A percentile compares a stretch with the other conserved stretches of the same genome.
phyloP scores from a whole-genome alignment of 2,797 vertebrate genomes.

The Acanthurus tractus region DNA sequence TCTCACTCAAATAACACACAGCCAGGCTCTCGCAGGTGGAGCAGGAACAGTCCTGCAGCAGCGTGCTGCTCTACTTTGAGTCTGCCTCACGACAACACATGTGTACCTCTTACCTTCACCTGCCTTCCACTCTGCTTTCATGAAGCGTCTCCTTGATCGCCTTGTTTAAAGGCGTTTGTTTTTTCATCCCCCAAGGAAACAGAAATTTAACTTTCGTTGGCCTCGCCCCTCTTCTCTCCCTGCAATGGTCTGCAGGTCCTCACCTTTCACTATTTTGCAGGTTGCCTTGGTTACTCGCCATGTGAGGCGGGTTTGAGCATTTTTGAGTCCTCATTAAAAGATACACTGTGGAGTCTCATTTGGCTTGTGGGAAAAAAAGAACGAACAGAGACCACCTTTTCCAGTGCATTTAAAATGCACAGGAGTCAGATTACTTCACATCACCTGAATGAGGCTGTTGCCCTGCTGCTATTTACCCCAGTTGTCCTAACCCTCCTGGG shows the following conservation, averaged over 20 bases:
- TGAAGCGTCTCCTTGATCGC: neutral
- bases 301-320: conserved; percentile 35
- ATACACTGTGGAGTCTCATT: conserved; percentile 39
- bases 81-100: conserved; percentile 55
- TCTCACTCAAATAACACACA: conserved; percentile 27
- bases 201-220: conserved; percentile 8
- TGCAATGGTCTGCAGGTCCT: conserved; percentile 19
- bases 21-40: conserved; percentile 63
- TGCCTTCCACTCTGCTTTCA: conserved; percentile 24
- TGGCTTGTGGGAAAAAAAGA: conserved; percentile 17
- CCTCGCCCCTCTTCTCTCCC: conserved; percentile 8
- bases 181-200: conserved; percentile 20
- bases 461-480: conserved; percentile 25
- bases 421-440: neutral
- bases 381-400: conserved; percentile 11
- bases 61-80: conserved; percentile 68
- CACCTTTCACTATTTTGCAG: conserved; percentile 52
- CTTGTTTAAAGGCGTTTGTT: conserved; percentile 19
- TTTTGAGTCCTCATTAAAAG: conserved; percentile 70
- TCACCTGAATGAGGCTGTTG: neutral
- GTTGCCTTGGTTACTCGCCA: conserved; percentile 75
- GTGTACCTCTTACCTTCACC: conserved; percentile 41
- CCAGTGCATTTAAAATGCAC: conserved; percentile 6
- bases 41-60: conserved; percentile 66
- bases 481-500: conserved; percentile 14